A percentile compares a stretch with the other conserved stretches of the same genome.
Conservation (phyloP, 2,113 vertebrate genomes). For the Prietella phreatophila region DNA sequence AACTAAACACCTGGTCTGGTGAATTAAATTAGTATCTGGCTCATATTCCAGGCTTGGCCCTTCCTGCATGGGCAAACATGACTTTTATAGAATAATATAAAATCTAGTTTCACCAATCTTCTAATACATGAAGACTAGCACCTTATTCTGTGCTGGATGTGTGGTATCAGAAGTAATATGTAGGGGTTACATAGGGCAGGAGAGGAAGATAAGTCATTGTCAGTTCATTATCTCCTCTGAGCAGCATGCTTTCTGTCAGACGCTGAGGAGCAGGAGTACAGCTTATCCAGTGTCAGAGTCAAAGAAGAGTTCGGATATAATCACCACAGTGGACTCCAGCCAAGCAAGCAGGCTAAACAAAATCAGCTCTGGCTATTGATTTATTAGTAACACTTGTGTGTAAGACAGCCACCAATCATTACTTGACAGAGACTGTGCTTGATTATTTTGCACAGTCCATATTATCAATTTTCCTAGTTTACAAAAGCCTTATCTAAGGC, state of each 20-base stretch:
- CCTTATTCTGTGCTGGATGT: slow-evolving; percentile 30
- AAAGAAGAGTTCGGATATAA: slow-evolving; percentile 45
- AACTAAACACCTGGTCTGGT: slow-evolving; percentile 25
- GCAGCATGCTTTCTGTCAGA: slow-evolving; percentile 46
- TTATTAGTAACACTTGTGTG: slow-evolving; percentile 37
- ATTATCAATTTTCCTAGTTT: background rate
- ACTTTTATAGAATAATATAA: background rate
- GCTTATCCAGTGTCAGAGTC: slow-evolving; percentile 45
- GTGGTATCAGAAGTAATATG: slow-evolving; percentile 49
- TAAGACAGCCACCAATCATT: slow-evolving; percentile 43
- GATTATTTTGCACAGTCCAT: background rate
- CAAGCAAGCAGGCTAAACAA: slow-evolving; percentile 36
- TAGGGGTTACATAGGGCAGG: slow-evolving; percentile 35
- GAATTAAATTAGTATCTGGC: slow-evolving; percentile 47
- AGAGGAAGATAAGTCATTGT: slow-evolving; percentile 43
- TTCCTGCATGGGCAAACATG: slow-evolving; percentile 24
- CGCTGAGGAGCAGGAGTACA: slow-evolving; percentile 44
- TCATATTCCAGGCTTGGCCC: slow-evolving; percentile 20
- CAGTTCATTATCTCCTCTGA: slow-evolving; percentile 51
- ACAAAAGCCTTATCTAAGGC: background rate
- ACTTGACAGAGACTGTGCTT: background rate
- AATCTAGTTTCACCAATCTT: background rate
- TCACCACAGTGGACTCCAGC: slow-evolving; percentile 3
- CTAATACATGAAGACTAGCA: slow-evolving; percentile 10
- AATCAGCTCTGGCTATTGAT: slow-evolving; percentile 56